Evolutionary conservation across 2,113 vertebrate genomes (phyloP).

Genomic region (Macaca mulatta): DNA sequence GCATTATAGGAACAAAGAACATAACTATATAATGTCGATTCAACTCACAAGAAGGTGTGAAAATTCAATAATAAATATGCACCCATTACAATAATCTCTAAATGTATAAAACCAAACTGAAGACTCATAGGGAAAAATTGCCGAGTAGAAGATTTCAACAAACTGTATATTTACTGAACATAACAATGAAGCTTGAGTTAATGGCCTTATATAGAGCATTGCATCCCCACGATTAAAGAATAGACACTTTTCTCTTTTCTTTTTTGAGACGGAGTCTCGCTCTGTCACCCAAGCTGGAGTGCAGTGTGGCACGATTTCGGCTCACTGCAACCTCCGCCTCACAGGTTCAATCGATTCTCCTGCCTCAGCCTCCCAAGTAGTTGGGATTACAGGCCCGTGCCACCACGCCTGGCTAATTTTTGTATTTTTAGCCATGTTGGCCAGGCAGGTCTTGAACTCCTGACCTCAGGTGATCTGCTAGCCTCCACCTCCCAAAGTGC

Average conservation of each 20-base stretch:
- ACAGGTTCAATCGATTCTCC: too few species aligned
- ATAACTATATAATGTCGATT: background rate
- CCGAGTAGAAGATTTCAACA: background rate
- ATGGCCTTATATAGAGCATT: background rate
- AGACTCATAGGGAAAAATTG: background rate
- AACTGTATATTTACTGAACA: background rate
- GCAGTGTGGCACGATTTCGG: too few species aligned
- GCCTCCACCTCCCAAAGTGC: too few species aligned
- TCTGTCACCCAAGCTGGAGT: too few species aligned
- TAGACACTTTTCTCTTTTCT: background rate
- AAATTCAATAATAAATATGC: background rate
- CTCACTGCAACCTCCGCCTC: too few species aligned
- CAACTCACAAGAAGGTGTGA: background rate
- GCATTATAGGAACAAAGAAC: background rate
- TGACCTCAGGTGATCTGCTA: too few species aligned
- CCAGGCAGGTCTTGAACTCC: too few species aligned
- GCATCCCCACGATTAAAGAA: background rate
- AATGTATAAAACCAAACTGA: background rate
- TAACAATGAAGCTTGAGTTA: background rate
- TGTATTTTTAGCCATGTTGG: too few species aligned
- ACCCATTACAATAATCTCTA: constrained; percentile 11
- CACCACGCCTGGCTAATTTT: too few species aligned
- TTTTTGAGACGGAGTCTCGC: too few species aligned
- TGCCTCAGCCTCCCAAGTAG: too few species aligned
- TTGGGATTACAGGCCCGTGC: too few species aligned